Conservation (phyloP, 2,797 vertebrate genomes). For the Coendou prehensilis region DNA sequence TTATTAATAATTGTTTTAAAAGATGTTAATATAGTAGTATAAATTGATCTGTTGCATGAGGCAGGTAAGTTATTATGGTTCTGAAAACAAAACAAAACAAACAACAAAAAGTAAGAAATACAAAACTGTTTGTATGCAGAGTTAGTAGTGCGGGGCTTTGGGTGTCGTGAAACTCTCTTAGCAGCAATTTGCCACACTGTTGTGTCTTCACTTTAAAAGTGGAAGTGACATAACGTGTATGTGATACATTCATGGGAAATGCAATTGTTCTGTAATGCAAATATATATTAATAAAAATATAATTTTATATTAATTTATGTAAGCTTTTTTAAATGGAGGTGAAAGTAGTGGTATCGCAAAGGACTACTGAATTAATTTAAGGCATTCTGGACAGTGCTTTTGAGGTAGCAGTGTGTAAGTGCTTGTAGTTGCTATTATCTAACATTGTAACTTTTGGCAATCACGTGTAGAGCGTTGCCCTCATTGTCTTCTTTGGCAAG, state of each 20-base stretch:
- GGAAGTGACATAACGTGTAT: not conserved
- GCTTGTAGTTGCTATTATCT: not conserved
- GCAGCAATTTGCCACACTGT: no score
- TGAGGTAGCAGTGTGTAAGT: not conserved
- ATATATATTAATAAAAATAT: not conserved
- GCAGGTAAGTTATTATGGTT: not conserved
- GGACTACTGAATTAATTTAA: not conserved
- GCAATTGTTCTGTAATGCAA: not conserved
- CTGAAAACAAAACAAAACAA: not conserved
- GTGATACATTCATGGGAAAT: not conserved
- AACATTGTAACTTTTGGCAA: not conserved
- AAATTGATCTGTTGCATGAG: not conserved
- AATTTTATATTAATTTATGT: no score
- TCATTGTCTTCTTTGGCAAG: not conserved
- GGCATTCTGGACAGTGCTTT: not conserved
- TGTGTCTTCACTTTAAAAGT: not conserved
- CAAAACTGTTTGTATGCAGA: not conserved
- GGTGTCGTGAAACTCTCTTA: not conserved
- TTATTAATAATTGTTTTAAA: slow-evolving; percentile 41
- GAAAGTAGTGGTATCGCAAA: not conserved
- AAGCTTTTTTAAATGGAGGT: not conserved
- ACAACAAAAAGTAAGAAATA: not conserved
- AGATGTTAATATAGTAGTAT: not conserved
- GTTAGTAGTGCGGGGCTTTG: not conserved
- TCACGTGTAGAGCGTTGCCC: not conserved